Percentiles rank a stretch among this genome's conserved stretches.
These are phyloP conservation scores for Protonibea diacanthus DNA, from an alignment of 2,797 vertebrate species.

Conservation along the genomic window DNA sequence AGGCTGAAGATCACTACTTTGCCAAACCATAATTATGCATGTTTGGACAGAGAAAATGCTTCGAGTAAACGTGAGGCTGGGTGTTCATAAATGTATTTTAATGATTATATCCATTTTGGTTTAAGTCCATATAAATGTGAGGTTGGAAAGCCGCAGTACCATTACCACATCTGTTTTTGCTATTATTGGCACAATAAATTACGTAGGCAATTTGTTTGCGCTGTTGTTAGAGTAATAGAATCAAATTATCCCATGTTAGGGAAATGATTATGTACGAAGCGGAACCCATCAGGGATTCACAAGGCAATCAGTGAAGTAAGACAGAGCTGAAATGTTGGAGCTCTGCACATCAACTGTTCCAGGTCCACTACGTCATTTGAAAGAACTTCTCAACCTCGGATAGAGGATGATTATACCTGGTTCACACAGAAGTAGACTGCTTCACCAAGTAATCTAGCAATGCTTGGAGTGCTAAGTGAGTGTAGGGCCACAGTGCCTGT, in stretches of 20 bases:
- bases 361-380: slow-evolving; percentile 68
- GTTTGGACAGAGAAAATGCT: slow-evolving; percentile 73
- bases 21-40: slow-evolving; percentile 77
- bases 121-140: slow-evolving; percentile 76
- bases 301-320: slow-evolving; percentile 81
- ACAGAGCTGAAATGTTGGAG: slow-evolving; percentile 76
- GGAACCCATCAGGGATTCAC: slow-evolving; percentile 82
- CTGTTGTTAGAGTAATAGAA: slow-evolving; percentile 85
- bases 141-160: slow-evolving; percentile 74
- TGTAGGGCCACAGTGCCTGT: slow-evolving; percentile 10
- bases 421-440: slow-evolving; percentile 26
- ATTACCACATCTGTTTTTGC: slow-evolving; percentile 84
- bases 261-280: slow-evolving; percentile 83
- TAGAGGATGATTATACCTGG: slow-evolving; percentile 33
- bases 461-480: slow-evolving; percentile 36
- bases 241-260: slow-evolving; percentile 82
- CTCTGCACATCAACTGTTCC: slow-evolving; percentile 67
- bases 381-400: slow-evolving; percentile 58
- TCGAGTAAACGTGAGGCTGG: slow-evolving; percentile 58
- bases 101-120: slow-evolving; percentile 74
- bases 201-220: slow-evolving; percentile 84
- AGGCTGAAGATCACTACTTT: slow-evolving; percentile 63
- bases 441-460: slow-evolving; percentile 34
- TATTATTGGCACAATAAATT: slow-evolving; percentile 86
- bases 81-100: slow-evolving; percentile 78